A percentile compares a stretch with the other conserved stretches of the same genome.
Evolutionary conservation across 2,888 invertebrate genomes (phyloP).

Genomic region (Ramazzottius varieornatus): DNA sequence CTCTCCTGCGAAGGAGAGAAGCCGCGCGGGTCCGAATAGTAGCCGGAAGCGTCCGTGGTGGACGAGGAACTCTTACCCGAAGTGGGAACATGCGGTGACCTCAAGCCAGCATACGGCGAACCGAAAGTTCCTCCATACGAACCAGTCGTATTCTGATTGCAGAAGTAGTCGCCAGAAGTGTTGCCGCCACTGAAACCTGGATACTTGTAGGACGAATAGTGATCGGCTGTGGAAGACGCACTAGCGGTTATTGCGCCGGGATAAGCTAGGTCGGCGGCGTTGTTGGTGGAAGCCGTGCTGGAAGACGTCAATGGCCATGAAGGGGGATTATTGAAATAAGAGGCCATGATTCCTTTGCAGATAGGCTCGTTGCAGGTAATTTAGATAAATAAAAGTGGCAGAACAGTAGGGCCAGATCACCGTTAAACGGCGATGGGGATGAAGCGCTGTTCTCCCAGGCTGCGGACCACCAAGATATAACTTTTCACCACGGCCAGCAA

Average conservation of each 20-base stretch:
- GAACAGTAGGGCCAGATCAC: background rate
- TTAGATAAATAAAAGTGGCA: background rate
- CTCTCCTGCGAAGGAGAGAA: background rate
- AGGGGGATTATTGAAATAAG: background rate
- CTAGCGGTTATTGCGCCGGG: background rate
- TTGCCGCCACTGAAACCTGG: background rate
- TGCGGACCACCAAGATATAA: too few species aligned
- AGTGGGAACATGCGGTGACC: background rate
- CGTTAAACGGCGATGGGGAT: background rate
- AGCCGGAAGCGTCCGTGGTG: background rate
- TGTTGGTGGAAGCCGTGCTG: background rate
- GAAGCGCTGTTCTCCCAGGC: too few species aligned
- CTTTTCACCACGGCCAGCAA: too few species aligned
- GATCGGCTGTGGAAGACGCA: background rate
- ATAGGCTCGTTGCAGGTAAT: background rate
- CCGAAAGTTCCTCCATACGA: background rate
- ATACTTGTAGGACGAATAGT: constrained; percentile 1
- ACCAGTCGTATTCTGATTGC: background rate
- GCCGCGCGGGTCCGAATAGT: background rate
- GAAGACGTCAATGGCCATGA: background rate
- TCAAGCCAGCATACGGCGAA: background rate
- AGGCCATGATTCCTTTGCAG: background rate
- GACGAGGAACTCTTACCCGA: background rate
- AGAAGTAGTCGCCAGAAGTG: background rate
- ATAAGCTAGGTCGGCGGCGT: background rate